Percentiles rank a stretch among this genome's conserved stretches.
phyloP scores from a whole-genome alignment of 1,140 invertebrate species.

The Drosophila seguyi region DNA sequence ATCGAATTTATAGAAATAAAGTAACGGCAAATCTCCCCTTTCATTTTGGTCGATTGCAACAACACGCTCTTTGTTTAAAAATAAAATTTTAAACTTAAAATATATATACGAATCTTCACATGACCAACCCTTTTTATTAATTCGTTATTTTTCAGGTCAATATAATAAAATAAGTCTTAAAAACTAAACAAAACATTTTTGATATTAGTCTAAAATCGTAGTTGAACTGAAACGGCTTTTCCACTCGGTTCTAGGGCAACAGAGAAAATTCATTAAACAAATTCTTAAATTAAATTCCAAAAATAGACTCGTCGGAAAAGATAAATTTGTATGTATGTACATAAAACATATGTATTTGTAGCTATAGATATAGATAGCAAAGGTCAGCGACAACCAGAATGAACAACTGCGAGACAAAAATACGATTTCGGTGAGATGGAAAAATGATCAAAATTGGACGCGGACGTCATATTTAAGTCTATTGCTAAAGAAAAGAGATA shows the following conservation, averaged over 20 bases:
- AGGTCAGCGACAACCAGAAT: constrained; percentile 60
- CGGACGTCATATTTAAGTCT: neutral
- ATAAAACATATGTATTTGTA: constrained; percentile 38
- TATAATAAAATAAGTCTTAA: neutral
- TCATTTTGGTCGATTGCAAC: no score
- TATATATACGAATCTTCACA: no score
- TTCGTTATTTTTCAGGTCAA: neutral
- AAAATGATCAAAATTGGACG: constrained; percentile 8
- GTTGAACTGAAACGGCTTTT: neutral
- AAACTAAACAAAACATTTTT: neutral
- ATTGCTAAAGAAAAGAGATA: no score
- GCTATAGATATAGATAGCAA: constrained; percentile 47
- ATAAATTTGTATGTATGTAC: constrained; percentile 27
- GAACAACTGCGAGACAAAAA: constrained; percentile 30
- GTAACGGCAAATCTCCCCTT: neutral
- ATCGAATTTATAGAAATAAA: neutral
- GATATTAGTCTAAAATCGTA: no score
- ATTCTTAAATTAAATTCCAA: constrained; percentile 65
- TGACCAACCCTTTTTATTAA: no score
- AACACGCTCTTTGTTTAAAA: neutral
- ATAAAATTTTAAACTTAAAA: neutral
- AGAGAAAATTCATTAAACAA: constrained; percentile 33
- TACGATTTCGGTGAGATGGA: constrained; percentile 4
- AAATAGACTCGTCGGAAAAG: constrained; percentile 57
- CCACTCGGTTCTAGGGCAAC: neutral